These are phyloP conservation scores for Danaus melanippus DNA, from an alignment of 1,140 invertebrate genomes.

Conservation along the genomic window DNA sequence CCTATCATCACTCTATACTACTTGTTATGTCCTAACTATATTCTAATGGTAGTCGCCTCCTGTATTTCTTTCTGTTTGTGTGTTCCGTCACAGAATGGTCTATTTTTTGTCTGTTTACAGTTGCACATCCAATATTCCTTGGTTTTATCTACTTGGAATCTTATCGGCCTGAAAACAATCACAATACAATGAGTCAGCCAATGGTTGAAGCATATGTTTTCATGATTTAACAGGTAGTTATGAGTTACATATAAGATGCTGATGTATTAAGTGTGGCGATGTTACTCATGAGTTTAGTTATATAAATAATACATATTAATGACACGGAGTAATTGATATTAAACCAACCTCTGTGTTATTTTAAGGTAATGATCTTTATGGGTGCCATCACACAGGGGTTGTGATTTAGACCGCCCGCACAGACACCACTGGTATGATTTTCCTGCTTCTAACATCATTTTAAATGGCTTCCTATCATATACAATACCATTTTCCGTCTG, in stretches of 20 bases:
- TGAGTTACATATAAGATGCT: too few relatives aligned
- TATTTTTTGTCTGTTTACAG: conserved; percentile 95
- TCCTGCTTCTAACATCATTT: conserved; percentile 79
- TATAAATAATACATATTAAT: too few relatives aligned
- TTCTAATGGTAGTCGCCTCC: conserved; percentile 43
- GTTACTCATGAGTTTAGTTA: too few relatives aligned
- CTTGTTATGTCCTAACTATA: conserved; percentile 18
- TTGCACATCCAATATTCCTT: conserved; percentile 98
- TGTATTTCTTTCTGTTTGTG: conserved; percentile 85
- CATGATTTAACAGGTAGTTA: too few relatives aligned
- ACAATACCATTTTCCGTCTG: conserved; percentile 81
- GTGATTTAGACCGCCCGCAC: conserved; percentile 92
- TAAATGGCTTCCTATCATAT: conserved; percentile 93
- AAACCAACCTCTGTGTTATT: conserved; percentile 73
- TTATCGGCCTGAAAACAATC: conserved; percentile 77
- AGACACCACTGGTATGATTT: conserved; percentile 96
- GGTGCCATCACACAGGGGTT: conserved; percentile 96
- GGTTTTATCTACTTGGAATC: conserved; percentile 87
- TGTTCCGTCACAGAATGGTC: conserved; percentile 98
- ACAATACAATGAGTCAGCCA: background rate
- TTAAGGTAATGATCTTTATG: conserved; percentile 85
- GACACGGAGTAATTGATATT: too few relatives aligned
- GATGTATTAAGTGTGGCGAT: too few relatives aligned
- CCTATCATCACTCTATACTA: too few relatives aligned
- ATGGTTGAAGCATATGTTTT: too few relatives aligned